Percentiles rank a stretch among this genome's conserved stretches.
Conservation (phyloP, 2,797 vertebrate genomes). For the Chelidonichthys spinosus region DNA sequence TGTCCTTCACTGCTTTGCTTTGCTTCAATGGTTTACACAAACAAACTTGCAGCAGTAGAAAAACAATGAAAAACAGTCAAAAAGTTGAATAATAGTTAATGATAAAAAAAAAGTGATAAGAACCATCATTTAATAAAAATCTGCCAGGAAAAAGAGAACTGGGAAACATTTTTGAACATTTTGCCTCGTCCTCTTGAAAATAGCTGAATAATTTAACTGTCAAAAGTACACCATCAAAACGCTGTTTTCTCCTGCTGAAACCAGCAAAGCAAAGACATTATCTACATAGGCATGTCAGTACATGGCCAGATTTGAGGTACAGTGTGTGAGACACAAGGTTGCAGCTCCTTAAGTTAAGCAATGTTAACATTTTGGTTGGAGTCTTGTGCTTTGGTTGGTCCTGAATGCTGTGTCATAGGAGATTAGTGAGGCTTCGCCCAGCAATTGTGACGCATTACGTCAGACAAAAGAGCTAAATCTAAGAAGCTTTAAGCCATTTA, state of each 20-base stretch:
- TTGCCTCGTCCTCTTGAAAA: background rate
- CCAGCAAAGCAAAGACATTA: slow-evolving; percentile 1
- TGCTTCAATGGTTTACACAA: too few relatives aligned
- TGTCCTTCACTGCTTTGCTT: background rate
- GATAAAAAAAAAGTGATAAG: background rate
- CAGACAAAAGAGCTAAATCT: slow-evolving; percentile 47
- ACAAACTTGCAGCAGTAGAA: background rate
- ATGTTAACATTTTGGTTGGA: background rate
- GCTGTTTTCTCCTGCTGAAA: background rate
- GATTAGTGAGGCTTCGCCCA: slow-evolving; percentile 28
- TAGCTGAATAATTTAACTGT: background rate
- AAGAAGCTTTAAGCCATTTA: slow-evolving; percentile 71
- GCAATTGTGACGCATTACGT: slow-evolving; percentile 15
- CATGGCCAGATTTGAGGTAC: slow-evolving; percentile 1
- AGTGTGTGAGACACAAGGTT: background rate
- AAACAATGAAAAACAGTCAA: background rate
- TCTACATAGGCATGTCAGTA: background rate
- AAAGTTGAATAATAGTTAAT: background rate
- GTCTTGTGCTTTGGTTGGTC: slow-evolving; percentile 6
- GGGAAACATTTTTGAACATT: background rate
- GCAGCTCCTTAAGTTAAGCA: slow-evolving; percentile 46
- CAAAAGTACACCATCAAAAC: background rate
- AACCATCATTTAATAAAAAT: background rate
- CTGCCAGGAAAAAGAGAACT: background rate
- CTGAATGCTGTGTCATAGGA: slow-evolving; percentile 25